Percentiles rank a stretch among this genome's conserved stretches.
phyloP scores from a whole-genome alignment of 23 tunicate species.

The Phallusia fumigata region DNA sequence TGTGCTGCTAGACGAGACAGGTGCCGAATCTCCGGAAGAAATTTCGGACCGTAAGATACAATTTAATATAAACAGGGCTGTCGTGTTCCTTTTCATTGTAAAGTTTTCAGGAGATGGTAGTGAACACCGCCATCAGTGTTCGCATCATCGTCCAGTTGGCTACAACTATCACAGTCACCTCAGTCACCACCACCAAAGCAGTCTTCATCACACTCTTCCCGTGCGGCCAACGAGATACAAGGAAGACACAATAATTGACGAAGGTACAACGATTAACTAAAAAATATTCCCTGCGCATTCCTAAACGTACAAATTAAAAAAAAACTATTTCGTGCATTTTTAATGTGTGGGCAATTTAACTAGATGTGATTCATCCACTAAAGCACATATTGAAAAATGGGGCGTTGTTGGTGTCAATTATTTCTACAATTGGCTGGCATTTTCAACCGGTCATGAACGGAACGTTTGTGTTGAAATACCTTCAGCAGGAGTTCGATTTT shows the following conservation, averaged over 20 bases:
- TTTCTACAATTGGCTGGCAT: slow-evolving; percentile 34
- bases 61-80: too few species aligned
- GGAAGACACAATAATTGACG: background rate
- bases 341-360: background rate
- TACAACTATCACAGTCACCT: background rate
- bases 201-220: background rate
- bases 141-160: background rate
- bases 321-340: background rate
- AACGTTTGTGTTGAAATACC: slow-evolving; percentile 46
- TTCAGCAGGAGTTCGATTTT: slow-evolving; percentile 31
- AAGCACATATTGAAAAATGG: slow-evolving; percentile 2
- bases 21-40: background rate
- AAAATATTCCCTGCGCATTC: too few species aligned
- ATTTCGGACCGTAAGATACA: background rate
- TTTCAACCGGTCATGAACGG: slow-evolving; percentile 36
- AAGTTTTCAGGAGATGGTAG: background rate
- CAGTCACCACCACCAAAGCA: background rate
- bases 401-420: slow-evolving; percentile 13
- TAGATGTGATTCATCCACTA: slow-evolving; percentile 22
- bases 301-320: too few species aligned
- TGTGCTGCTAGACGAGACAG: background rate
- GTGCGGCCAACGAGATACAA: background rate
- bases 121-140: background rate
- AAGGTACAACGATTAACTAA: background rate
- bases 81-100: too few species aligned